These are phyloP conservation scores for Drosophila neutralis DNA, from an alignment of 2,888 invertebrate species.

Conservation along the genomic window DNA sequence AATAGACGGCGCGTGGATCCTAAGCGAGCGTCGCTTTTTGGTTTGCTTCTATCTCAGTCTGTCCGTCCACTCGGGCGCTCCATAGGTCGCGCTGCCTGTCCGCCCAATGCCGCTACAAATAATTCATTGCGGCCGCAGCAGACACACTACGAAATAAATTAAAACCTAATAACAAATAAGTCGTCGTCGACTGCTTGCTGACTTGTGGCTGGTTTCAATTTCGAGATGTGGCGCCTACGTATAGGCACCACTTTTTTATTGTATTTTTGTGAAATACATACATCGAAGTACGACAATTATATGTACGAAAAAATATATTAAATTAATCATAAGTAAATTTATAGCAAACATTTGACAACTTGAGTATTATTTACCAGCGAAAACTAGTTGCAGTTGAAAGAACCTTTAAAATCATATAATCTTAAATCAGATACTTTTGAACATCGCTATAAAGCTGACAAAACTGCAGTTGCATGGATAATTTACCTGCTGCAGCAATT, in stretches of 20 bases:
- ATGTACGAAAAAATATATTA: neutral
- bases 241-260: slow-evolving; percentile 35
- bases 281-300: neutral
- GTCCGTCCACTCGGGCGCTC: slow-evolving; percentile 38
- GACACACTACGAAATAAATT: slow-evolving; percentile 79
- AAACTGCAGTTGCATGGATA: slow-evolving; percentile 37
- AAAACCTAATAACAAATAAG: slow-evolving; percentile 82
- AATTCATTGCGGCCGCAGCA: slow-evolving; percentile 75
- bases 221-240: slow-evolving; percentile 47
- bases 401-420: slow-evolving; percentile 5
- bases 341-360: neutral
- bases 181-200: slow-evolving; percentile 50
- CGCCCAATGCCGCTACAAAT: slow-evolving; percentile 76
- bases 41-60: slow-evolving; percentile 43
- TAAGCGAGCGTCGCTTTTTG: slow-evolving; percentile 49
- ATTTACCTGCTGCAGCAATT: slow-evolving; percentile 54
- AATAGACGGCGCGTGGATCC: slow-evolving; percentile 73
- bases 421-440: slow-evolving; percentile 23
- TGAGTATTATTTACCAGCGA: neutral
- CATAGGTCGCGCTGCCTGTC: slow-evolving; percentile 67
- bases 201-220: slow-evolving; percentile 31
- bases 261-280: slow-evolving; percentile 2
- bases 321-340: neutral
- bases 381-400: neutral
- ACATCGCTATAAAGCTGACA: slow-evolving; percentile 10